Base-by-base conservation (phyloP, 2,113 vertebrate genomes). In the Egretta garzetta region DNA sequence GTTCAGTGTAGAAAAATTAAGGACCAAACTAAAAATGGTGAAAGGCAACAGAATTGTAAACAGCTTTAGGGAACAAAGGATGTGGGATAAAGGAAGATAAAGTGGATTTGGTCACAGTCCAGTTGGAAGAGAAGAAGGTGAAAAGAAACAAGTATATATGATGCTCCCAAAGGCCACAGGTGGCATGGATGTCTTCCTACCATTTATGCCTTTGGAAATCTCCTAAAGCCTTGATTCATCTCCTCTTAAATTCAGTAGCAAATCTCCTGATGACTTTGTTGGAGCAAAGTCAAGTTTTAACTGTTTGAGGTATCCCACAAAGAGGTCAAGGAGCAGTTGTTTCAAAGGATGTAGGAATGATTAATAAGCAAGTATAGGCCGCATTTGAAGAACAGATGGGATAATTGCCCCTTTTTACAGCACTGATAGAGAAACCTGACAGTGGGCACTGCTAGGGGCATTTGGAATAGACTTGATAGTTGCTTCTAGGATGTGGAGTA, bases 1-100 rank as follows among this genome's bases (percentile, higher is more conserved):
- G 18, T 52, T 83, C 53, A 53, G 81, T 21, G 35, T 43, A 37
- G 72, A 85, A 77, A 96, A 97, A 89, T 92, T 85, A 95, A 72
- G 67, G 80, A 59, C 30, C 75, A 33, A 64, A 59, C 39, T 71
- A n/a, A 90, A 96, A 63, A 21, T 26, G 10, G 23, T 55, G 30
- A 91, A 95, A 90, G 33, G 30, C 33, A 86, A 45, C 14, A 68
- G 27, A 74, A 39, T 14, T 67, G 10, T 47, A 32, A 63, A 70
- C 47, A 12, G 9, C 55, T 82, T 68, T 55, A 58, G 55, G 86
- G 58, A 93, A 92, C 18, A 55, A 88, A 95, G 39, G 33, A 26
- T 13, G 27, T 59, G 22, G 32, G 17, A 66, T 79, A 81, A 85
- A 87, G 75, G 77, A 94, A 92, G 77, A 80, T 86, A 20, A 91